phyloP scores from a whole-genome alignment of 2,797 vertebrate genomes.

The Nothura maculosa region DNA sequence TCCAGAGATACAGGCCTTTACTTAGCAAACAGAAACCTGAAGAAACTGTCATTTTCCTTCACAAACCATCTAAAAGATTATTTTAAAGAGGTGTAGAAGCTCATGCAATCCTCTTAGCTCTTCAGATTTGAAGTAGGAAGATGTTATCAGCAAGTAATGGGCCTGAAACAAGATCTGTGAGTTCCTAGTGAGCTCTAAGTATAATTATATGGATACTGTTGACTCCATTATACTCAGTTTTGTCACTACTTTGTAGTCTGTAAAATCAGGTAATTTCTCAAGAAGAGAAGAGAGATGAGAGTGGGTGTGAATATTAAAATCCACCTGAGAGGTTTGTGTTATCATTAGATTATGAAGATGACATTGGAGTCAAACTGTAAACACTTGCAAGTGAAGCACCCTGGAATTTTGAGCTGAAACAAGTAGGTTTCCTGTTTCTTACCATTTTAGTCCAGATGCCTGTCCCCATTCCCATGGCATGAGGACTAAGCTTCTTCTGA shows the following conservation, averaged over 20 bases:
- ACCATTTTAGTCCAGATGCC: accelerated
- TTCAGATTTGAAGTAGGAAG: not conserved
- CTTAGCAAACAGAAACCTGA: not conserved
- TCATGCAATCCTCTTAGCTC: not conserved
- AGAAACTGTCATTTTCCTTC: not conserved
- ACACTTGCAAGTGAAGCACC: not conserved
- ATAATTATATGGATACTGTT: not conserved
- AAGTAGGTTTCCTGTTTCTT: not conserved
- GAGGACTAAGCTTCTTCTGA: no score
- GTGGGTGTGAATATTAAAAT: not conserved
- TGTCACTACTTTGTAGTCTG: not conserved
- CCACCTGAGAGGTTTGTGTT: not conserved
- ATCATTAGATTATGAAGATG: accelerated
- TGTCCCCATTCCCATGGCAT: not conserved
- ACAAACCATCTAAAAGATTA: not conserved
- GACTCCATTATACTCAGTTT: no score
- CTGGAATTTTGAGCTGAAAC: accelerated
- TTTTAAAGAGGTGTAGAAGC: not conserved
- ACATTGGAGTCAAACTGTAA: not conserved
- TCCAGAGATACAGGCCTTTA: not conserved
- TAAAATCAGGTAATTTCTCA: accelerated
- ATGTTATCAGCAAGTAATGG: not conserved
- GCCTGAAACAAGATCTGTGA: not conserved
- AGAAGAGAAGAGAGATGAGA: not conserved
- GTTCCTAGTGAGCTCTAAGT: not conserved